Percentiles rank a stretch among this genome's conserved stretches.
Evolutionary conservation across 1,140 invertebrate species (phyloP).

Genomic region (Homalodisca vitripennis): DNA sequence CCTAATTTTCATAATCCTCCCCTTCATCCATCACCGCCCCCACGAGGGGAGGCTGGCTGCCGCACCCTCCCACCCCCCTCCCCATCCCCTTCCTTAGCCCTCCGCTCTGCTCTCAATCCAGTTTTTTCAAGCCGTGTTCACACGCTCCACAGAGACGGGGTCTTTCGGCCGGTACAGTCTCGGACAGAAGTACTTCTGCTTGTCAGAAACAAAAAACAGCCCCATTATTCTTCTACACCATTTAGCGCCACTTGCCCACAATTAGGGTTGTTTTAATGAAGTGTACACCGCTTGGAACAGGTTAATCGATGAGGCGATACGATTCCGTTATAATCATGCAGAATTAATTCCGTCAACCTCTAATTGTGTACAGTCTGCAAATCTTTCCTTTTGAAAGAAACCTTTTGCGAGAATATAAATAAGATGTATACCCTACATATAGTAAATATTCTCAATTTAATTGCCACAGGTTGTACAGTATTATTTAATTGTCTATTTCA

Average conservation of each 20-base stretch:
- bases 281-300: too few species aligned
- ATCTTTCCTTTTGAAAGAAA: too few species aligned
- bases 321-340: too few species aligned
- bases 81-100: neutral
- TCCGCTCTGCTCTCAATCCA: conserved; percentile 2
- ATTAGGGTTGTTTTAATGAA: neutral
- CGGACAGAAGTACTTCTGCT: neutral
- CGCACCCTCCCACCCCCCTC: neutral
- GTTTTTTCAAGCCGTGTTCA: conserved; percentile 24
- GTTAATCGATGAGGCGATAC: too few species aligned
- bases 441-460: too few species aligned
- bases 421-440: too few species aligned
- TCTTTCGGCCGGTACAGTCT: conserved; percentile 14
- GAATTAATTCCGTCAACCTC: too few species aligned
- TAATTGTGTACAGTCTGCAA: too few species aligned
- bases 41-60: neutral
- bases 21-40: conserved; percentile 20
- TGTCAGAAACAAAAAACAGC: conserved; percentile 14
- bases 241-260: conserved; percentile 16
- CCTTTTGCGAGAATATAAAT: too few species aligned
- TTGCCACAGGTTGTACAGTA: too few species aligned
- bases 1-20: conserved; percentile 26
- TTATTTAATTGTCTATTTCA: too few species aligned
- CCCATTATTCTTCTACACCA: conserved; percentile 11
- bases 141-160: conserved; percentile 7